Conservation (phyloP, 1,140 invertebrate species). For the Ctenoplectra terminalis region DNA sequence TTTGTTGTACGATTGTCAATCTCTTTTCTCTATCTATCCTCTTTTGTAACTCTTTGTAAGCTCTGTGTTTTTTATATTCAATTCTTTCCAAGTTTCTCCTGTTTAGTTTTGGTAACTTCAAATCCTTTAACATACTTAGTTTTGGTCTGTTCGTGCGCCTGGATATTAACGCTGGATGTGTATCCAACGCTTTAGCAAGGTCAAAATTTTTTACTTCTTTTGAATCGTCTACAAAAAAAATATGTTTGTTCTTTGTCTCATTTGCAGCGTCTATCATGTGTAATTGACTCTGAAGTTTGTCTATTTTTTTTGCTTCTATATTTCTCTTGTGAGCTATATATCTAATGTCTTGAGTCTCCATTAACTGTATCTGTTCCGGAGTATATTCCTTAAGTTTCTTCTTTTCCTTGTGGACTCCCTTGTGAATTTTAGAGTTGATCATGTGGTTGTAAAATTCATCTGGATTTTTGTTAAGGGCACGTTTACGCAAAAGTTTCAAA, state of each 20-base stretch:
- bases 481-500: constrained; percentile 91
- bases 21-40: constrained; percentile 92
- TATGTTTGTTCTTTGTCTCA: constrained; percentile 89
- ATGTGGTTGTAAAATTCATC: constrained; percentile 99
- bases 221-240: constrained; percentile 90
- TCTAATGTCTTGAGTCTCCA: constrained; percentile 95
- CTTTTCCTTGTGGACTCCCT: constrained; percentile 88
- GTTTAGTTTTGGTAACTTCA: constrained; percentile 84
- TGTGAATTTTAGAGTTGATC: constrained; percentile 93
- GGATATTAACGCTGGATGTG: constrained; percentile 88
- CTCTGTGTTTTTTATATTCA: constrained; percentile 85
- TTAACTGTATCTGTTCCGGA: constrained; percentile 92
- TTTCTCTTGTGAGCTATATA: constrained; percentile 94
- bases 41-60: constrained; percentile 91
- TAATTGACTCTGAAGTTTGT: constrained; percentile 91
- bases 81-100: constrained; percentile 82
- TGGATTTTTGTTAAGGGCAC: constrained; percentile 96
- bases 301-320: constrained; percentile 94
- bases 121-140: constrained; percentile 85
- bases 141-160: constrained; percentile 88
- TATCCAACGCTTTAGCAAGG: constrained; percentile 88
- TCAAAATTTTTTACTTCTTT: constrained; percentile 87
- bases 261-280: constrained; percentile 91
- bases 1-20: constrained; percentile 91
- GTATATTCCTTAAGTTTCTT: constrained; percentile 89